Conservation (phyloP, 2,113 vertebrate species). For the Calyptommatus sinebrachiatus region DNA sequence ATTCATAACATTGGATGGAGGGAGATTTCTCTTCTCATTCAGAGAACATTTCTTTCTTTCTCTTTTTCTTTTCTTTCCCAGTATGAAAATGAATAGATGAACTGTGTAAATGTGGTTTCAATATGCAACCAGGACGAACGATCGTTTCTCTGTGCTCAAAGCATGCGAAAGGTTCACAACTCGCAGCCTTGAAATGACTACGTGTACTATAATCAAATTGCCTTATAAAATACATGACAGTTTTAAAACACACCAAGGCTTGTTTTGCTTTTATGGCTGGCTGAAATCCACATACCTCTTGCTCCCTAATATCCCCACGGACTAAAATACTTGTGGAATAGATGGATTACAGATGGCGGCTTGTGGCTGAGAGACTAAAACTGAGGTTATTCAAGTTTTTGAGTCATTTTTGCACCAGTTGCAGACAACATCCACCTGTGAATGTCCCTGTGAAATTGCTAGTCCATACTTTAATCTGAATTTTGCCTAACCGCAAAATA, state of each 20-base stretch:
- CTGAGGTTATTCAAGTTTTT: no score
- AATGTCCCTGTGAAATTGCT: no score
- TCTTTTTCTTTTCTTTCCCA: constrained; percentile 6
- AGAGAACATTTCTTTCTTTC: constrained; percentile 21
- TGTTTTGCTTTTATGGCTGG: constrained; percentile 42
- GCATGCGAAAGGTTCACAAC: not conserved
- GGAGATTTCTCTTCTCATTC: constrained; percentile 55
- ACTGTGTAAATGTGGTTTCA: not conserved
- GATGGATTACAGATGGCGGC: not conserved
- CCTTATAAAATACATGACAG: constrained; percentile 49
- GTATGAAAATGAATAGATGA: fast-evolving
- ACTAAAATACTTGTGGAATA: not conserved
- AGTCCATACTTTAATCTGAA: no score
- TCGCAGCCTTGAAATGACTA: not conserved
- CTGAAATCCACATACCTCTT: not conserved
- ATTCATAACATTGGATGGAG: constrained; percentile 62
- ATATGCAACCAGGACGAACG: not conserved
- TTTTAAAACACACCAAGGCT: constrained; percentile 52
- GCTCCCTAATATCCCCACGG: not conserved
- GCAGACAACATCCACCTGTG: no score
- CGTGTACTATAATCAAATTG: not conserved
- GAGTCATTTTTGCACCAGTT: no score
- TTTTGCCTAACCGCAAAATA: no score
- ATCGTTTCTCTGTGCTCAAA: not conserved
- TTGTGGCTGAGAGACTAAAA: not conserved